Base-by-base conservation (phyloP, 2,113 vertebrate species). In the Dipodomys ordii region DNA sequence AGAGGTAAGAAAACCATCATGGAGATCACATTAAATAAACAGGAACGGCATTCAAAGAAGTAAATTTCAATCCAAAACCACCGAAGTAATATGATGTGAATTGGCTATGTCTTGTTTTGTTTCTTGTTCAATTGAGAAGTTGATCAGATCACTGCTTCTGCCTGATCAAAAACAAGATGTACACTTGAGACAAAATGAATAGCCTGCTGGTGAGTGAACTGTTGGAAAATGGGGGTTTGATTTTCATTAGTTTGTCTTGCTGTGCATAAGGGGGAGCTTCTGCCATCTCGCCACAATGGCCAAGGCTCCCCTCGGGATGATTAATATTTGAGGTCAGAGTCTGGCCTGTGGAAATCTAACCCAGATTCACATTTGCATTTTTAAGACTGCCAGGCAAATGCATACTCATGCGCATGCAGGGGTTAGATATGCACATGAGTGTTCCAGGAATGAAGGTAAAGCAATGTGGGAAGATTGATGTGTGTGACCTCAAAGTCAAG, bases 111-210 rank as follows among this genome's bases (percentile, higher is more conserved):
- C 88, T 95, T 83, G 73, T 95, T 96, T 92, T 93, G 81, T 77
- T 87, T 93, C 93, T 96, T 88, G 83, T 93, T 94, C 90, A 90
- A 32, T 94, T 0, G 5, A 93, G 93, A 95, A 86, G 90, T 92
- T 95, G 95, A 96, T 96, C 93, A 90, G 92, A 96, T 95, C 93
- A 83, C 93, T 94, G 96, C 79, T 65, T 85, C 94, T 96, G 62
- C 83, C 90, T 94, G 87, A 96, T 95, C 81, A 76, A 93, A 95
- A 95, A 39, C 46, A 96, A 90, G 92, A 90, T 65, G 76, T 91
- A 79, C 35, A 93, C 32, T 23, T 80, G 94, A 94, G 93, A 90
- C 53, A 96, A 95, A 93, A 92, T 69, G 91, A 94, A 65, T 69
- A 95, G 86, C n/a, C 71, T 84, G 74, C 90, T 88, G 74, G 67